Conservation (phyloP, 2,113 vertebrate species). For the Urocitellus parryii region DNA sequence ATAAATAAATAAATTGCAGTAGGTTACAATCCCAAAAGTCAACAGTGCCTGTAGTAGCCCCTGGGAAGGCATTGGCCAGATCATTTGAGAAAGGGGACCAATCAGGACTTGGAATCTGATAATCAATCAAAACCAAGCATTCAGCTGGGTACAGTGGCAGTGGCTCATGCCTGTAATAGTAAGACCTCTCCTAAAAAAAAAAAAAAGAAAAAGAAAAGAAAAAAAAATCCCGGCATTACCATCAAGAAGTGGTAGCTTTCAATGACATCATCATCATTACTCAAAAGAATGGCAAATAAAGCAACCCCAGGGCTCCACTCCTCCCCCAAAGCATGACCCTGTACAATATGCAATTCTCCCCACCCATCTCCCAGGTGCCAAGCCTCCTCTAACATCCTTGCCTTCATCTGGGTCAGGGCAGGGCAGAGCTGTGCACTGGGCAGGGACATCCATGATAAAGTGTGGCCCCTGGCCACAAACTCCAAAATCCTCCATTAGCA, state of each 20-base stretch:
- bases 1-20: no score
- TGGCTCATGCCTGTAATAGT: not conserved
- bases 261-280: not conserved
- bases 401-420: not conserved
- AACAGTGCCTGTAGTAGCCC: not conserved
- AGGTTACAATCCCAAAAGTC: not conserved
- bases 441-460: not conserved
- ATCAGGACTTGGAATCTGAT: not conserved
- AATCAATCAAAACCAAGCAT: not conserved
- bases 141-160: not conserved
- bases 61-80: not conserved
- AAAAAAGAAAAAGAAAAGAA: not conserved
- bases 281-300: not conserved
- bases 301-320: not conserved
- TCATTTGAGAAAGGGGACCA: not conserved
- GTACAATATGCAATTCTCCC: not conserved
- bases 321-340: not conserved
- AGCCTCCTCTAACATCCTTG: accelerated
- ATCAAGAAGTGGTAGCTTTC: not conserved
- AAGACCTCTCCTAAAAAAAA: not conserved
- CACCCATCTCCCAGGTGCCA: not conserved
- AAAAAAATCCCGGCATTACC: not conserved
- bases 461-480: not conserved
- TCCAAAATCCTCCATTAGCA: not conserved
- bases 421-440: not conserved